A percentile compares a stretch with the other conserved stretches of the same genome.
phyloP scores from a whole-genome alignment of 2,797 vertebrate species.

The Phoeniculus purpureus region DNA sequence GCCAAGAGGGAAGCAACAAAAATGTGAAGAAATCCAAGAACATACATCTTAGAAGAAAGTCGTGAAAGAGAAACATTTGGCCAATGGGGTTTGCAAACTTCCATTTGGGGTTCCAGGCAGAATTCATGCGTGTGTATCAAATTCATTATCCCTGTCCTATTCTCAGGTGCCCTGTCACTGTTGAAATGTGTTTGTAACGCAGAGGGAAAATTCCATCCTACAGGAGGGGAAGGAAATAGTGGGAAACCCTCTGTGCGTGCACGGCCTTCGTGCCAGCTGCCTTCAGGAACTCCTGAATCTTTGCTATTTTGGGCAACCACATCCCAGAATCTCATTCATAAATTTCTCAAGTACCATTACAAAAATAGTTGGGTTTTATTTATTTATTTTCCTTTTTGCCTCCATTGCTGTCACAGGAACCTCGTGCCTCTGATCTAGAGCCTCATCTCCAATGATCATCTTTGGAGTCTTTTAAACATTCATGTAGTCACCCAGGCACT shows the following conservation, averaged over 20 bases:
- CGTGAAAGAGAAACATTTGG: neutral
- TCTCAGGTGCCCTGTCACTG: neutral
- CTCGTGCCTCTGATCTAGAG: neutral
- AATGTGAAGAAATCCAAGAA: neutral
- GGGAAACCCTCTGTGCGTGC: neutral
- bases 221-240: neutral
- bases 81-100: neutral
- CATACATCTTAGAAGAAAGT: neutral
- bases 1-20: neutral
- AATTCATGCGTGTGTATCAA: neutral
- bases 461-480: neutral
- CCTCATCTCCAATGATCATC: neutral
- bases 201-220: neutral
- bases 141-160: neutral
- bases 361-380: conserved; percentile 53
- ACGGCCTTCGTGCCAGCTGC: conserved; percentile 43
- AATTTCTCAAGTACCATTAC: conserved; percentile 50
- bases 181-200: neutral
- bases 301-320: conserved; percentile 52
- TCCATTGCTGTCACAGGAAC: neutral
- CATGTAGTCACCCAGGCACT: neutral
- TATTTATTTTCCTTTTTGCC: neutral
- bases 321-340: conserved; percentile 63
- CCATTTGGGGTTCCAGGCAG: neutral
- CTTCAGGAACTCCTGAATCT: conserved; percentile 56